Evolutionary conservation across 2,113 vertebrate genomes (phyloP).

Genomic region (Ceyx melanurus): DNA sequence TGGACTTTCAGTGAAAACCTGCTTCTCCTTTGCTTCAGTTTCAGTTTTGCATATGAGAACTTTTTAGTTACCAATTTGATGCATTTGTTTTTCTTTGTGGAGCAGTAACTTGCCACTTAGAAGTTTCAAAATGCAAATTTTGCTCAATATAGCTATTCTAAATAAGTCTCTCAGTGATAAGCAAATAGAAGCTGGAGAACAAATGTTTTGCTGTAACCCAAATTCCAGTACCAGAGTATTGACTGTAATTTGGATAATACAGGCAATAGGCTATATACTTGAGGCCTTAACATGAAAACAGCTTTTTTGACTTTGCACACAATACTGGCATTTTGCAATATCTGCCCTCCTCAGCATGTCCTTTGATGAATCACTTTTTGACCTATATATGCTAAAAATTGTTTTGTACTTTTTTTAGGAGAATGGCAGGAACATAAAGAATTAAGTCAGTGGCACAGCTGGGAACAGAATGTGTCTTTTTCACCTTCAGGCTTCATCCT

Average conservation of each 20-base stretch:
- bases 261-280: neutral
- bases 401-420: neutral
- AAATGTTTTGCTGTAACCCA: neutral
- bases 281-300: neutral
- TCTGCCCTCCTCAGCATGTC: rapidly evolving
- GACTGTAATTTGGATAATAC: neutral
- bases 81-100: neutral
- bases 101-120: neutral
- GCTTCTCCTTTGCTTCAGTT: neutral
- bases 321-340: neutral
- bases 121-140: neutral
- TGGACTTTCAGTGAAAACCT: neutral
- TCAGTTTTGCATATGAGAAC: neutral
- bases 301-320: neutral
- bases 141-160: neutral
- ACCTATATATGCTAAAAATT: neutral
- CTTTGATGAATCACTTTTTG: neutral
- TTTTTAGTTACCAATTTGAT: neutral
- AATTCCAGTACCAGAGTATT: neutral
- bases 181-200: neutral
- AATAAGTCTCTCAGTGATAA: neutral
- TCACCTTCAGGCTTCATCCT: slow-evolving; percentile 16
- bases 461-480: neutral
- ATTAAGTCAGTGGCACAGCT: slow-evolving; percentile 9
- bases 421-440: neutral